Evolutionary conservation across 2,888 invertebrate species (phyloP).

Genomic region (Junonia oenone): DNA sequence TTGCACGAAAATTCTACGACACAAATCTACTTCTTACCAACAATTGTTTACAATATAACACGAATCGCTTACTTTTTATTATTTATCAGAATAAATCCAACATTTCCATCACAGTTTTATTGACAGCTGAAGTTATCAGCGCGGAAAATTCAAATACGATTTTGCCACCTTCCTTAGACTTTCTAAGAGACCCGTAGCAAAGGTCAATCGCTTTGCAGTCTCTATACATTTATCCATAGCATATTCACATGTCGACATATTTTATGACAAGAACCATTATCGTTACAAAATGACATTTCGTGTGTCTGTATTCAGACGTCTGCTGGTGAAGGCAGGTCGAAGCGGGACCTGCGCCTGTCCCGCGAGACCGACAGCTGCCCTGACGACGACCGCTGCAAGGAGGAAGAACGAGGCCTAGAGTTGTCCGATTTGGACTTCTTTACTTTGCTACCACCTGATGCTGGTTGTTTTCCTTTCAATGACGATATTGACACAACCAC

Average conservation of each 20-base stretch:
- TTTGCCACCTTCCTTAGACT: neutral
- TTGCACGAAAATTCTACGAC: conserved; percentile 11
- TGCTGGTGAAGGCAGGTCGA: conserved; percentile 63
- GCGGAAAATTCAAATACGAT: neutral
- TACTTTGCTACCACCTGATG: conserved; percentile 66
- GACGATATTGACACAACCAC: conserved; percentile 68
- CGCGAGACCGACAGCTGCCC: conserved; percentile 57
- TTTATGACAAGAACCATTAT: conserved; percentile 14
- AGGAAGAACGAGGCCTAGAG: conserved; percentile 61
- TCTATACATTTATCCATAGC: neutral
- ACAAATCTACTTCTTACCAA: conserved; percentile 8
- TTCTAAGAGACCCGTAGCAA: neutral
- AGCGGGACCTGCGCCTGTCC: conserved; percentile 63
- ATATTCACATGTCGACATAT: neutral
- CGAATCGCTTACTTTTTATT: neutral
- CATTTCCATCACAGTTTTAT: neutral
- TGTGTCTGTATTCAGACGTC: conserved; percentile 47
- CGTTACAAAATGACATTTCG: conserved; percentile 21
- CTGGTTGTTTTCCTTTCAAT: conserved; percentile 73
- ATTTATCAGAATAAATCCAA: neutral
- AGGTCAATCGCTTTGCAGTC: neutral
- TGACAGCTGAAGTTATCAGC: neutral
- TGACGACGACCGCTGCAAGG: conserved; percentile 67
- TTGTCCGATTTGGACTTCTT: conserved; percentile 70
- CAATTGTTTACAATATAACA: neutral